Base-by-base conservation (phyloP, 2,888 invertebrate species). In the Tetragonula carbonaria region DNA sequence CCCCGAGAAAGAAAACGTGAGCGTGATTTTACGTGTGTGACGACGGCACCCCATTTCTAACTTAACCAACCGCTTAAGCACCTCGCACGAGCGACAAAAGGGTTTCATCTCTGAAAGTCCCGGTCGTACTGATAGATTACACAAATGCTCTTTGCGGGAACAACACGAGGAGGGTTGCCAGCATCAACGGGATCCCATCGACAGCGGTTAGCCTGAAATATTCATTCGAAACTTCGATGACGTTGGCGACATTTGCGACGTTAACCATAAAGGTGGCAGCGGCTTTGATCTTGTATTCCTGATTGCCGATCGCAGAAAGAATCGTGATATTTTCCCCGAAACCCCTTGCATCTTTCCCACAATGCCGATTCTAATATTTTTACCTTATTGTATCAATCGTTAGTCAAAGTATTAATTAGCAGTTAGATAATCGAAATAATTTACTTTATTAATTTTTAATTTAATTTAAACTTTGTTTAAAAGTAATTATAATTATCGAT, bases 31-130 rank as follows among this genome's bases (percentile, higher is more conserved):
- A 65, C 66, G 16, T 63, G 23, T 18, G 57, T 18, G 18, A 23
- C 18, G 28, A 59, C 51, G 62, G 68, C 72, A 68, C 82, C 82
- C 92, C 86, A 91, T 91, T 90, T 90, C 57, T 72, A 87, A 91
- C 89, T 92, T 92, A 93, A 92, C 91, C 91, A 93, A 93, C 92
- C 92, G 91, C 90, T 91, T 93, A 93, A 93, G 92, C 91, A 92
- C 90, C 91, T 93, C 92, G 85, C 92, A 87, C 92, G 89, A 86
- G 90, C 90, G 88, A 93, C 92, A 93, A 94, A 93, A 93, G 94
- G 94, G 94, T 93, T 94, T 92, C 92, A 90, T 91, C 90, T 91
- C 91, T 88, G 87, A 89, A 89, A 91, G 90, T 91, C 87, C 90
- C 85, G 87, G 81, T 82, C 89, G 89, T 78, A 88, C 91, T 93